A percentile compares a stretch with the other conserved stretches of the same genome.
Evolutionary conservation across 2,888 invertebrate species (phyloP).

Genomic region (Sipha maydis): DNA sequence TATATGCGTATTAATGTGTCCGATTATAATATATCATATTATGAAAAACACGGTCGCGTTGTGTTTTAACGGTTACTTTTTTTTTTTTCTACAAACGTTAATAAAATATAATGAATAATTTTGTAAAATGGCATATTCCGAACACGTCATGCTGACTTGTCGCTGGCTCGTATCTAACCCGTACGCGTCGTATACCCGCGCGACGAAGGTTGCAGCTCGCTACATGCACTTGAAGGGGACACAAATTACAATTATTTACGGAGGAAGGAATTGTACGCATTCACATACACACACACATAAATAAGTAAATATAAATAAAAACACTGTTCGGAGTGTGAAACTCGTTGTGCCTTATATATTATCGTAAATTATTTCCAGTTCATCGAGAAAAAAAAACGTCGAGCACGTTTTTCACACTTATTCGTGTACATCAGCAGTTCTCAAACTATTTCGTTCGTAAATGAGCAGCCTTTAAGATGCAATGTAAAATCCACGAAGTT

Average conservation of each 20-base stretch:
- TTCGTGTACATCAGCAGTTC: not conserved
- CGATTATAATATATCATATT: not conserved
- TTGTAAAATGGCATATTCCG: slow-evolving; percentile 31
- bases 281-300: too few species aligned
- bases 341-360: slow-evolving; percentile 45
- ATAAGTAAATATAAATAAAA: slow-evolving; percentile 32
- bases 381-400: slow-evolving; percentile 10
- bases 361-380: slow-evolving; percentile 35
- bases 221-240: slow-evolving; percentile 3
- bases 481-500: too few species aligned
- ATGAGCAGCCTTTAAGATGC: too few species aligned
- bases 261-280: not conserved
- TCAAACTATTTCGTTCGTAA: too few species aligned
- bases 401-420: slow-evolving; percentile 5
- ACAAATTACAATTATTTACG: slow-evolving; percentile 49
- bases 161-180: not conserved
- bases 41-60: not conserved
- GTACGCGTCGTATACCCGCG: not conserved
- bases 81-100: too few species aligned
- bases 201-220: slow-evolving; percentile 7
- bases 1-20: not conserved
- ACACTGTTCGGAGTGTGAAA: slow-evolving; percentile 42
- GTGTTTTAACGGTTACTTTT: too few species aligned
- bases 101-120: slow-evolving; percentile 20
- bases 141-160: slow-evolving; percentile 35